A percentile compares a stretch with the other conserved stretches of the same genome.
phyloP scores from a whole-genome alignment of 2,113 vertebrate genomes.

The Myodes glareolus region DNA sequence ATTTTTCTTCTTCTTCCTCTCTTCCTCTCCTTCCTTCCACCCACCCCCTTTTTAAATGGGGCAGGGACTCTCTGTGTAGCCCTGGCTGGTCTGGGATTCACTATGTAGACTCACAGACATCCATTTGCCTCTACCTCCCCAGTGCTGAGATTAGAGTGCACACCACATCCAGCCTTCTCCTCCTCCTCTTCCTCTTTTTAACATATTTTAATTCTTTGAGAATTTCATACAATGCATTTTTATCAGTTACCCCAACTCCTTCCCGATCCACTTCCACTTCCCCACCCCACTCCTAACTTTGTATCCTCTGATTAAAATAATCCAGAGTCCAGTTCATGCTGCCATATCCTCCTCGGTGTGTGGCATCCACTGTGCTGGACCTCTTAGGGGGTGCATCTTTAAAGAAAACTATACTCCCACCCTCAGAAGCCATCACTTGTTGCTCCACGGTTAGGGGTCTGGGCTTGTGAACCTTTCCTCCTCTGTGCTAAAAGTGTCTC shows the following conservation, averaged over 20 bases:
- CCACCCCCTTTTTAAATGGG: not conserved
- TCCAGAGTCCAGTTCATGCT: not conserved
- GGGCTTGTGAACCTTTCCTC: not conserved
- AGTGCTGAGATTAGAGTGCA: not conserved
- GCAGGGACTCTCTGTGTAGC: not conserved
- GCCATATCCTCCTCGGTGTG: not conserved
- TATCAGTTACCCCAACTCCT: not conserved
- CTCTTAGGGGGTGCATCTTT: not conserved
- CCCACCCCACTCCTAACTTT: not conserved
- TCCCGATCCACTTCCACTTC: not conserved
- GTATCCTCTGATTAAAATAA: not conserved
- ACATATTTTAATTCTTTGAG: not conserved
- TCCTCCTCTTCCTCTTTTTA: not conserved
- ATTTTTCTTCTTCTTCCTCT: not conserved
- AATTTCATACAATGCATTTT: not conserved
- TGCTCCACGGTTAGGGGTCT: not conserved
- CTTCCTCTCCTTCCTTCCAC: fast-evolving
- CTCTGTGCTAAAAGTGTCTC: not conserved
- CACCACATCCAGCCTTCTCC: not conserved
- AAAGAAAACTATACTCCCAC: not conserved
- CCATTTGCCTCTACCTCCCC: not conserved
- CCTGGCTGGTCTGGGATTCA: not conserved
- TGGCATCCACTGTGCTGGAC: not conserved
- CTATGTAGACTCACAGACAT: not conserved
- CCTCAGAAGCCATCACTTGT: not conserved